Percentiles rank a stretch among this genome's conserved stretches.
Conservation (phyloP, 2,888 invertebrate genomes). For the Volucella zonaria region DNA sequence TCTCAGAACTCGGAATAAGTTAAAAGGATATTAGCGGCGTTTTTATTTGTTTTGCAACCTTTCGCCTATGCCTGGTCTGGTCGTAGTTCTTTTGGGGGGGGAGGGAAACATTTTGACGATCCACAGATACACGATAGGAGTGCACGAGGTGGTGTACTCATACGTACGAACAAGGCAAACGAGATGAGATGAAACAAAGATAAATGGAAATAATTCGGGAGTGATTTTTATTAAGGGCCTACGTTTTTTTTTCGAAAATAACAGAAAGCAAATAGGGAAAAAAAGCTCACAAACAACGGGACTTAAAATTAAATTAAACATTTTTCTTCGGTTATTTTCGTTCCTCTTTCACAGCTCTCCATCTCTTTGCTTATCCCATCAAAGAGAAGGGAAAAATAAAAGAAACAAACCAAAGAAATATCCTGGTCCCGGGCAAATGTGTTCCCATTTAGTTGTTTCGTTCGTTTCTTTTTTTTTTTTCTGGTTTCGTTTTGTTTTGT, state of each 20-base stretch:
- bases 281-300: constrained; percentile 43
- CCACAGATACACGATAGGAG: constrained; percentile 44
- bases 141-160: not conserved
- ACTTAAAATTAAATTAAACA: constrained; percentile 70
- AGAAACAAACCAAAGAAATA: constrained; percentile 38
- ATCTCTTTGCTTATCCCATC: constrained; percentile 7
- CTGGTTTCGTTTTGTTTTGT: constrained; percentile 5
- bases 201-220: constrained; percentile 70
- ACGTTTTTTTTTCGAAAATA: constrained; percentile 27
- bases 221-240: constrained; percentile 71
- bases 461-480: constrained; percentile 10
- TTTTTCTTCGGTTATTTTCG: constrained; percentile 61
- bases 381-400: not conserved
- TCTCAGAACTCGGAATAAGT: constrained; percentile 13
- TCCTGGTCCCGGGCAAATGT: constrained; percentile 69
- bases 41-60: constrained; percentile 59
- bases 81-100: not conserved
- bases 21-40: constrained; percentile 70
- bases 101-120: constrained; percentile 60
- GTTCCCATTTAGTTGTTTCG: constrained; percentile 52
- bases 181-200: constrained; percentile 59
- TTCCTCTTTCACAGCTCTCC: not conserved
- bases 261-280: not conserved
- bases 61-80: constrained; percentile 14
- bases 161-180: no score